Percentiles rank a stretch among this genome's conserved stretches.
Evolutionary conservation across 2,888 invertebrate species (phyloP).

Genomic region (Mechanitis messenoides): DNA sequence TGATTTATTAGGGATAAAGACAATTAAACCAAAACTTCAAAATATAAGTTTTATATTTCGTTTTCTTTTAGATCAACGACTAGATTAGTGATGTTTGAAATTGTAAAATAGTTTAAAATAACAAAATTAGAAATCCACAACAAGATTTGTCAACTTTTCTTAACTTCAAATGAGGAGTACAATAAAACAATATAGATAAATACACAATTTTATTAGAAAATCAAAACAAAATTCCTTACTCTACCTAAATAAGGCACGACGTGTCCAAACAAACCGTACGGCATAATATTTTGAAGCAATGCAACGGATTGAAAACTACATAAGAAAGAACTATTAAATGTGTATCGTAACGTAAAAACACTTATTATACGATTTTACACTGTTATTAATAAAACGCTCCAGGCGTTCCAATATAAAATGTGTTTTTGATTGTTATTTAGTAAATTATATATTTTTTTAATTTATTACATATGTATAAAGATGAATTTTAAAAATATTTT

Average conservation of each 20-base stretch:
- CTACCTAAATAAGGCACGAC: conserved; percentile 74
- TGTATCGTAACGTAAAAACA: background rate
- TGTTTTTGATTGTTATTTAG: too few species aligned
- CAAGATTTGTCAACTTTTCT: too few species aligned
- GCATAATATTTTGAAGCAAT: conserved; percentile 35
- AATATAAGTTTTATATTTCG: too few species aligned
- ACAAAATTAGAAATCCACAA: too few species aligned
- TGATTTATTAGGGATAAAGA: too few species aligned
- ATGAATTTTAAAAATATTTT: background rate
- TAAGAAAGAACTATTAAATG: background rate
- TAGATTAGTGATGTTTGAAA: too few species aligned
- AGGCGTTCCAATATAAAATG: background rate
- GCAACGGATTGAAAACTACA: conserved; percentile 28
- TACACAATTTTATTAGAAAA: conserved; percentile 72
- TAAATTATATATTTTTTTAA: background rate
- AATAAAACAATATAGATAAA: conserved; percentile 49
- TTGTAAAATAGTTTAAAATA: too few species aligned
- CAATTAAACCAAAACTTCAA: too few species aligned
- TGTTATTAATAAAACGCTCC: conserved; percentile 1
- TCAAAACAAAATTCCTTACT: conserved; percentile 73
- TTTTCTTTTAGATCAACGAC: too few species aligned
- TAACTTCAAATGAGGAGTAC: conserved; percentile 8
- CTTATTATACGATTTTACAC: background rate
- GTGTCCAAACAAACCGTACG: conserved; percentile 54
- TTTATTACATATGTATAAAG: background rate